A percentile compares a stretch with the other conserved stretches of the same genome.
These are phyloP conservation scores for Dipodomys spectabilis DNA, from an alignment of 2,113 vertebrate genomes.

Conservation along the genomic window DNA sequence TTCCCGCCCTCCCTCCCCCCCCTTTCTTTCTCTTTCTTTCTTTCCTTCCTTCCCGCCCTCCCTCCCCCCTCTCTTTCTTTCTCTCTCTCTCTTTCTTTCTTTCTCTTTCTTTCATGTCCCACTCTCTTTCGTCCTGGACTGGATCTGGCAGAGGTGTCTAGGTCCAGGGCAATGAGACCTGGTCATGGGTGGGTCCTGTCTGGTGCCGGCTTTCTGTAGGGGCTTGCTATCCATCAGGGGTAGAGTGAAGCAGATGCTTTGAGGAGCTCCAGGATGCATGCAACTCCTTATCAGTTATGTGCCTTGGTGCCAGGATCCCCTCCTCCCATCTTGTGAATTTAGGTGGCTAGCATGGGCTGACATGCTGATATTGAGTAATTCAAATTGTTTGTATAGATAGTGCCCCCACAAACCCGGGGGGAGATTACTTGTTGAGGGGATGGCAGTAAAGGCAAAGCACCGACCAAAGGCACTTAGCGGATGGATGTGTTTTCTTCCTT, in stretches of 20 bases:
- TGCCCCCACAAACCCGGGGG: neutral
- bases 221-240: neutral
- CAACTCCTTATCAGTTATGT: neutral
- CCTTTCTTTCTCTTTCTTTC: no score
- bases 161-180: neutral
- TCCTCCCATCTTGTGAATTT: neutral
- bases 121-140: neutral
- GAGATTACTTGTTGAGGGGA: neutral
- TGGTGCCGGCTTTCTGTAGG: neutral
- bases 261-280: neutral
- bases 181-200: fast-evolving
- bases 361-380: neutral
- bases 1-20: no score
- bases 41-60: no score
- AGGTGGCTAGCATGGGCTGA: neutral
- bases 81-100: no score
- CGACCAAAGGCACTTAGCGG: neutral
- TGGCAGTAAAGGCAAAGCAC: neutral
- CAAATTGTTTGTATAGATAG: neutral
- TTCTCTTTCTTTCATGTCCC: neutral
- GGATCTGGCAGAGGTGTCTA: neutral
- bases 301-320: neutral
- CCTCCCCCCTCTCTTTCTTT: no score
- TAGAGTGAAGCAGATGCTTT: neutral
- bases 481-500: neutral